Base-by-base conservation (phyloP, 2,113 vertebrate species). In the Apus apus region DNA sequence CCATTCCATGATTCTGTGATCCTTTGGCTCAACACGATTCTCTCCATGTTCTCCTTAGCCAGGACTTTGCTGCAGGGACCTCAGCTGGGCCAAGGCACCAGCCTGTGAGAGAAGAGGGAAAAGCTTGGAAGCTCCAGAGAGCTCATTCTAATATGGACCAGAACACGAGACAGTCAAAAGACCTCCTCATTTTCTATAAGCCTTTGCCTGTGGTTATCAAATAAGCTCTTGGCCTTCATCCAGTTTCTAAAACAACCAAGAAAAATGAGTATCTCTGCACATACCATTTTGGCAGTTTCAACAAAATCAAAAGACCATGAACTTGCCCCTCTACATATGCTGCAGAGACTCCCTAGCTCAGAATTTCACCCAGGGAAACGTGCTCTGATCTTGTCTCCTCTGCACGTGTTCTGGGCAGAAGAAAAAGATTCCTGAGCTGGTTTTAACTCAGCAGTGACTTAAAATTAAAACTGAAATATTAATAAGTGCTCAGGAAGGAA, bases 401-500 rank as follows among this genome's bases (percentile, higher is more conserved):
- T 40, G 87, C 73, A 87, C n/a, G n/a, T 15, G 20, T 71, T 88
- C 79, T 54, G 61, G 36, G 73, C 78, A 91, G 89, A 91, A 79
- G 20, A 87, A 65, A 54, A 74, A 79, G 82, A 60, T 72, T 94
- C 72, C 74, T 40, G 46, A 92, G 82, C 67, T 12, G 36, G 67
- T 83, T 38, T 38, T 91, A 79, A 83, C 29, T 46, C 72, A 91
- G 82, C 87, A 87, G 73, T 9, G 50, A 67, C 82, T 91, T 90
- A 29, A 93, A 89, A 91, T 94, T 81, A 91, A 92, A 94, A 50
- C 85, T 94, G 90, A 96, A 96, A 93, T 86, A 95, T 93, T 96
- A 96, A 73, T 96, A 95, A 96, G 88, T 13, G 43, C 80, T 93
- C 22, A 9, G 80, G 92, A 95, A 96, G 92, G 76, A 89, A 89